Percentiles rank a stretch among this genome's conserved stretches.
Evolutionary conservation across 2,797 vertebrate species (phyloP).

Genomic region (Heliangelus exortis): DNA sequence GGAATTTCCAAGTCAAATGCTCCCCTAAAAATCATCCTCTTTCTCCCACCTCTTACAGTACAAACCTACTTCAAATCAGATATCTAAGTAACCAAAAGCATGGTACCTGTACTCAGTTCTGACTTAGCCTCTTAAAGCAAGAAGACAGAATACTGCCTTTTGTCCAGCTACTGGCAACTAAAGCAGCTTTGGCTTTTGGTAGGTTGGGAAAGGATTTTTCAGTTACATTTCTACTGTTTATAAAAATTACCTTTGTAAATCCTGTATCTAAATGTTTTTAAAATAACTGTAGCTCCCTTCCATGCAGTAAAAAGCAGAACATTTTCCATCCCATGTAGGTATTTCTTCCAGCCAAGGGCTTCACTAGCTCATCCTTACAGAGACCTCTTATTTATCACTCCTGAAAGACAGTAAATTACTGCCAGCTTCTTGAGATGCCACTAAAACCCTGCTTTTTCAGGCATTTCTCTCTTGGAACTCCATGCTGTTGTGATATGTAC

Average conservation of each 20-base stretch:
- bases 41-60: background rate
- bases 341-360: background rate
- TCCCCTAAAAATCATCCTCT: background rate
- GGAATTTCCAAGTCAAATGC: slow-evolving; percentile 35
- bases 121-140: background rate
- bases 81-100: background rate
- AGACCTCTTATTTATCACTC: background rate
- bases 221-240: background rate
- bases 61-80: background rate
- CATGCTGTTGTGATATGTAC: background rate
- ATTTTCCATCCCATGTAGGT: background rate
- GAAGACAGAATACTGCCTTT: background rate
- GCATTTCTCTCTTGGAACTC: background rate
- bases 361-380: background rate
- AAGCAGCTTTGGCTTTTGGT: background rate
- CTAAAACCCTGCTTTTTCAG: background rate
- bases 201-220: background rate
- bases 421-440: background rate
- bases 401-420: background rate
- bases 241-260: background rate
- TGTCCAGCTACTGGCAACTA: background rate
- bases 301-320: background rate
- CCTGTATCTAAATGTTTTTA: background rate
- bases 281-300: background rate
- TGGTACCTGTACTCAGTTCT: background rate